A percentile compares a stretch with the other conserved stretches of the same genome.
These are phyloP conservation scores for Rhabdophis nuchalis DNA, from an alignment of 2,797 vertebrate species.

Conservation along the genomic window DNA sequence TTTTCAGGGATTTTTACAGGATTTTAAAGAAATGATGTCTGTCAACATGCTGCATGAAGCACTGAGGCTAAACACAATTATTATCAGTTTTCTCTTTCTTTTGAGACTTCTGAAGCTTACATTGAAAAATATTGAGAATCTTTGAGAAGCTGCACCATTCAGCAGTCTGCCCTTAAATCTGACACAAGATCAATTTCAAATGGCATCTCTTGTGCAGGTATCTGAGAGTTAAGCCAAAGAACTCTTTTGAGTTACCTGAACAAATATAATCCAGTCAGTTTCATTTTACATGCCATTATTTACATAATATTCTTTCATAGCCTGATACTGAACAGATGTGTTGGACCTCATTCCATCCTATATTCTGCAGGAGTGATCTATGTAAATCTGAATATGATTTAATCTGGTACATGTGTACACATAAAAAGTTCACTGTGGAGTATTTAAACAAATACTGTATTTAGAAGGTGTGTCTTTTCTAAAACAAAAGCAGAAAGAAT, in stretches of 20 bases:
- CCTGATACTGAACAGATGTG: not conserved
- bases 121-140: slow-evolving; percentile 36
- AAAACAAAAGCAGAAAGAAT: not conserved
- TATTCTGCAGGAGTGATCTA: not conserved
- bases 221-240: not conserved
- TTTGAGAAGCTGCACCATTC: slow-evolving; percentile 14
- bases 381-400: not conserved
- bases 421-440: not conserved
- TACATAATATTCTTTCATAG: not conserved
- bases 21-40: slow-evolving; percentile 40
- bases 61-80: slow-evolving; percentile 34
- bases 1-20: not conserved
- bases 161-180: not conserved
- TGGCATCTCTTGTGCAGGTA: not conserved
- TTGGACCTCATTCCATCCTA: not conserved
- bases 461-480: not conserved
- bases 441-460: slow-evolving; percentile 6
- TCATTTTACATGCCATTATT: not conserved
- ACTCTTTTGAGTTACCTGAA: not conserved
- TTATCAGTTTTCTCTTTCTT: slow-evolving; percentile 19
- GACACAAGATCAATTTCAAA: slow-evolving; percentile 25
- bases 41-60: slow-evolving; percentile 28
- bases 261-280: not conserved
- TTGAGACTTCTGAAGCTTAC: slow-evolving; percentile 28
- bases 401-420: not conserved